Evolutionary conservation across 2,113 vertebrate species (phyloP).

Genomic region (Oreotrochilus melanogaster): DNA sequence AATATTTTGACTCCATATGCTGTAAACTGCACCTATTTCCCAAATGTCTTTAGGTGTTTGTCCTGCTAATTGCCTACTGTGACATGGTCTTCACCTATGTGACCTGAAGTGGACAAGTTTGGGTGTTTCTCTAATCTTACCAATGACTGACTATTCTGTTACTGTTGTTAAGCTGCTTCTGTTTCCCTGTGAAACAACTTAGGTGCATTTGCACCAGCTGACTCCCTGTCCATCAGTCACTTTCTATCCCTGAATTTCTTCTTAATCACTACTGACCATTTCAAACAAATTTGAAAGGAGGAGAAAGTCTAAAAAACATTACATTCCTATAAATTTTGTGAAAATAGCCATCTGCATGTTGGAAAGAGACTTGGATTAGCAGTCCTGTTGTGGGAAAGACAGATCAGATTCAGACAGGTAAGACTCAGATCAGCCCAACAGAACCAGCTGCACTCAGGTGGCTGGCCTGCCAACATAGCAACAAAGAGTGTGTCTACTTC

Average conservation of each 20-base stretch:
- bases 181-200: neutral
- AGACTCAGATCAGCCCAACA: slow-evolving; percentile 27
- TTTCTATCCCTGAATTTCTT: neutral
- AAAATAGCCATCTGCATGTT: slow-evolving; percentile 27
- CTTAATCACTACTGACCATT: slow-evolving; percentile 28
- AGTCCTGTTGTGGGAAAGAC: neutral
- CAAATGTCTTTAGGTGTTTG: neutral
- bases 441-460: slow-evolving; percentile 43
- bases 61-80: neutral
- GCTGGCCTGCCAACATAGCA: slow-evolving; percentile 16
- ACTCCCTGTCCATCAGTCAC: slow-evolving; percentile 12
- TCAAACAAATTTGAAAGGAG: neutral
- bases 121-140: neutral
- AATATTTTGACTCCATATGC: neutral
- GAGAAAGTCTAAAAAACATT: neutral
- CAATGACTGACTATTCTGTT: neutral
- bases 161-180: neutral
- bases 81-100: neutral
- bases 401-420: slow-evolving; percentile 36
- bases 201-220: neutral
- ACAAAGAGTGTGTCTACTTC: slow-evolving; percentile 3
- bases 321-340: neutral
- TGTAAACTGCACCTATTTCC: neutral
- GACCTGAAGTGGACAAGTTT: neutral
- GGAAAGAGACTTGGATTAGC: slow-evolving; percentile 5